Evolutionary conservation across 64 coral and sea anemone species (phyloP), one percentile per base, ranked within the genome.

Genomic region (Astreopora myriophthalma): DNA sequence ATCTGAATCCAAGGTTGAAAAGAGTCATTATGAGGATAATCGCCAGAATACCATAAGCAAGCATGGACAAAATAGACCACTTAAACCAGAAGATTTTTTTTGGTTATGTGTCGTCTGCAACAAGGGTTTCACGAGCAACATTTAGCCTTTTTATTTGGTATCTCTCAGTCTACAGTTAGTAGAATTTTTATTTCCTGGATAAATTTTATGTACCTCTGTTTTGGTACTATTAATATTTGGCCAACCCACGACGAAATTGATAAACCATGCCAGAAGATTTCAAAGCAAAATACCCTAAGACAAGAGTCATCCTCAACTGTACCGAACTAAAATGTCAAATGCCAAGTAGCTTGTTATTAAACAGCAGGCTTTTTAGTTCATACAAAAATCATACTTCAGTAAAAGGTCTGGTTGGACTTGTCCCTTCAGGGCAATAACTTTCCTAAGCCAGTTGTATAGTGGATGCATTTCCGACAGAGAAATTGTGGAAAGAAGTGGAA

Each of bases 231-330:
- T 55, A 55, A 55, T 14, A 80, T 80, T 52, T 52, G 76, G 76
- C 76, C 76, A 49, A 79, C 76, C 24, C 17, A n/a, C 24, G 38
- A 79, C 20, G 37, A 52, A 12, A 36, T 79, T 36, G 17, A 79
- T 57, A 42, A 30, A 58, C 49, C 46, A 31, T 79, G 76, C 44
- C 76, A 79, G n/a, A 58, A 13, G 46, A n/a, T 58, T 79, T 79
- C 76, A 79, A 79, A 33, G 76, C 40, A 27, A 51, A 25, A 24
- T 79, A 79, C 38, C 76, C 76, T n/a, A 51, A 48, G 39, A 52
- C 76, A 79, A 30, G 44, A 24, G 76, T 79, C 24, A 79, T 79
- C 34, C 29, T 79, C 24, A 40, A 79, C 76, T 79, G 76, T 33
- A 79, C 44, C 24, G 76, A 46, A 46, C 42, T 46, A 6, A 46